Evolutionary conservation across 2,888 invertebrate species (phyloP).

Genomic region (Tanypteryx hageni): DNA sequence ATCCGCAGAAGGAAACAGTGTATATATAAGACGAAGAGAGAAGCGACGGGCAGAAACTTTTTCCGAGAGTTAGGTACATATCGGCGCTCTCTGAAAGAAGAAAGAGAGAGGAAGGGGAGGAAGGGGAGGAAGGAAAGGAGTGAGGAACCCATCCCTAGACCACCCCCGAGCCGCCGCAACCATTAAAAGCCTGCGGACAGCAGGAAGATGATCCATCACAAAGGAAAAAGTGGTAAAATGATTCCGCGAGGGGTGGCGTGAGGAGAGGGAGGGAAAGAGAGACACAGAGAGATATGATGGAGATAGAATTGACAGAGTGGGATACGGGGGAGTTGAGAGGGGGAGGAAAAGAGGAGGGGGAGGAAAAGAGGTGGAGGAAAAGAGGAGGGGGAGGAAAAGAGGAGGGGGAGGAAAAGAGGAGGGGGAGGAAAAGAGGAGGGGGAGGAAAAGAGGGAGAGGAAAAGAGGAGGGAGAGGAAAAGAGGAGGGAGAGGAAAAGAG

Average conservation of each 20-base stretch:
- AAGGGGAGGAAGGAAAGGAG: not conserved
- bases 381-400: not conserved
- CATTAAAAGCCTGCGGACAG: slow-evolving; percentile 39
- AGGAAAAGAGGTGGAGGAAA: not conserved
- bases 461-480: not conserved
- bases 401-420: not conserved
- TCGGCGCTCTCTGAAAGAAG: not conserved
- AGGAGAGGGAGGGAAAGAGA: not conserved
- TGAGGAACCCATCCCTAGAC: too few relatives aligned
- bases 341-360: not conserved
- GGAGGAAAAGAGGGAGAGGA: too few relatives aligned
- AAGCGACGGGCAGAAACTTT: too few relatives aligned
- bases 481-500: not conserved
- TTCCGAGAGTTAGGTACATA: too few relatives aligned
- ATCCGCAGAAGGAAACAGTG: not conserved
- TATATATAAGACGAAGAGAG: too few relatives aligned
- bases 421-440: not conserved
- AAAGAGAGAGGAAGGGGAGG: not conserved
- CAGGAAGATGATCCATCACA: slow-evolving; percentile 37
- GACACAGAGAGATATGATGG: slow-evolving; percentile 30
- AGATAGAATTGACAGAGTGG: slow-evolving; percentile 7
- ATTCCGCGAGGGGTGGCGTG: slow-evolving; percentile 25
- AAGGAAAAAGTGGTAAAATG: slow-evolving; percentile 58
- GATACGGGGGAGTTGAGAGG: not conserved
- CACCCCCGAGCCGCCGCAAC: not conserved